These are phyloP conservation scores for Penaeus japonicus DNA, from an alignment of 1,140 invertebrate genomes.

Conservation along the genomic window DNA sequence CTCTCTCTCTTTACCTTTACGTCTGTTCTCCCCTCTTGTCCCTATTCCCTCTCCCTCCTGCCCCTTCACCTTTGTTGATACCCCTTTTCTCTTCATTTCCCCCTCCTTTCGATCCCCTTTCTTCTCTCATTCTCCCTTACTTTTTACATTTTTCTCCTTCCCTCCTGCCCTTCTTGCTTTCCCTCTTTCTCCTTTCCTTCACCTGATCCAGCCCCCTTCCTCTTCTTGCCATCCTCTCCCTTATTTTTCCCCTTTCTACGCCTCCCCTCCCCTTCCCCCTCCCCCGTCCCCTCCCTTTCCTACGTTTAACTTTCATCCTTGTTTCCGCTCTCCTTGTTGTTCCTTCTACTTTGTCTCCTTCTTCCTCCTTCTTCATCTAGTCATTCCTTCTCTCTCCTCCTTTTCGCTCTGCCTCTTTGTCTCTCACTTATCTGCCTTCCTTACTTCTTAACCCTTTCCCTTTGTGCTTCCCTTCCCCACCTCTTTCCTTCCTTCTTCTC, in stretches of 20 bases:
- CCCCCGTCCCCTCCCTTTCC: neutral
- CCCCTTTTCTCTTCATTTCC: too few relatives aligned
- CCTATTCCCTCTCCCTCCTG: too few relatives aligned
- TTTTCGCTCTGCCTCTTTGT: neutral
- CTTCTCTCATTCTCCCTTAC: too few relatives aligned
- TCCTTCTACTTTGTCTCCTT: too few relatives aligned
- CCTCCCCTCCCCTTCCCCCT: neutral
- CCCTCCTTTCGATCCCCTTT: too few relatives aligned
- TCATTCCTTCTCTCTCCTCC: neutral
- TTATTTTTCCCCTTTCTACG: neutral
- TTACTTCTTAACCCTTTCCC: neutral
- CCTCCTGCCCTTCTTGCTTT: neutral
- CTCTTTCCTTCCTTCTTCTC: too few relatives aligned
- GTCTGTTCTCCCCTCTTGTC: too few relatives aligned
- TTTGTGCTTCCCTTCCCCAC: neutral
- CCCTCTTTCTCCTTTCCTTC: neutral
- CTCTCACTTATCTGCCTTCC: neutral
- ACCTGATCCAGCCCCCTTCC: neutral
- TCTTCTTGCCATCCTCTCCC: neutral
- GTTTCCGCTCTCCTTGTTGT: neutral
- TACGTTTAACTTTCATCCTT: neutral
- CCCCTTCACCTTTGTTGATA: too few relatives aligned
- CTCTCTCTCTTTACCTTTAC: too few relatives aligned
- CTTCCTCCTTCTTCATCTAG: neutral
- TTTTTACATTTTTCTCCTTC: too few relatives aligned